Evolutionary conservation across 2,797 vertebrate species (phyloP).

Genomic region (Amblyraja radiata): DNA sequence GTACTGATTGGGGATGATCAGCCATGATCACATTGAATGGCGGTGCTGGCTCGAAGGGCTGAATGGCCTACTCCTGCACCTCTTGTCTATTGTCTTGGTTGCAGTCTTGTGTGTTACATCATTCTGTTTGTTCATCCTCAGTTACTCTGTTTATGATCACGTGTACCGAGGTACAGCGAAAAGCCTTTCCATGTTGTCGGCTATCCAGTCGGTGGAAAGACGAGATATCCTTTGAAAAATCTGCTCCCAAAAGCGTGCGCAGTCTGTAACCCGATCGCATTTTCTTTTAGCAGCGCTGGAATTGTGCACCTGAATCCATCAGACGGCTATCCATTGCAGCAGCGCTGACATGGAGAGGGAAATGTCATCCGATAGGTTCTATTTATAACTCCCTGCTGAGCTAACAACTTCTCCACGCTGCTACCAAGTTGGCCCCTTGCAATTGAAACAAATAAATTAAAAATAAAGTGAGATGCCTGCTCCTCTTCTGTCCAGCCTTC

Average conservation of each 20-base stretch:
- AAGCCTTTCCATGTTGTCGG: no score
- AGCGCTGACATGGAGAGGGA: neutral
- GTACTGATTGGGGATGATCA: no score
- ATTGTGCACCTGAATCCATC: conserved; percentile 21
- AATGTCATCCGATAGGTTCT: conserved; percentile 1
- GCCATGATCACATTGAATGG: no score
- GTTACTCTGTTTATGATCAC: no score
- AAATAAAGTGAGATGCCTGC: neutral
- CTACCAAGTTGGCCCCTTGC: neutral
- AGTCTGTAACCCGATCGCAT: neutral
- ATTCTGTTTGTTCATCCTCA: no score
- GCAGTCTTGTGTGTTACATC: no score
- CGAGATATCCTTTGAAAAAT: conserved; percentile 33
- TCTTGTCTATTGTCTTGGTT: no score
- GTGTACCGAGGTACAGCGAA: no score
- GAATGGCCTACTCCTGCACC: no score
- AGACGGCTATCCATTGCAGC: neutral
- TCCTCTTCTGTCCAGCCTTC: neutral
- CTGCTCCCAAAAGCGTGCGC: neutral
- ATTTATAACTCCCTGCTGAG: neutral
- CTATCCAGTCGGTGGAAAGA: no score
- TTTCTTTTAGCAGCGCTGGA: neutral
- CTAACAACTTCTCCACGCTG: neutral
- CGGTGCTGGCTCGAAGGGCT: no score
- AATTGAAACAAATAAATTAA: neutral